Evolutionary conservation across 1,140 invertebrate species (phyloP).

Genomic region (Tetragnatha versicolor): DNA sequence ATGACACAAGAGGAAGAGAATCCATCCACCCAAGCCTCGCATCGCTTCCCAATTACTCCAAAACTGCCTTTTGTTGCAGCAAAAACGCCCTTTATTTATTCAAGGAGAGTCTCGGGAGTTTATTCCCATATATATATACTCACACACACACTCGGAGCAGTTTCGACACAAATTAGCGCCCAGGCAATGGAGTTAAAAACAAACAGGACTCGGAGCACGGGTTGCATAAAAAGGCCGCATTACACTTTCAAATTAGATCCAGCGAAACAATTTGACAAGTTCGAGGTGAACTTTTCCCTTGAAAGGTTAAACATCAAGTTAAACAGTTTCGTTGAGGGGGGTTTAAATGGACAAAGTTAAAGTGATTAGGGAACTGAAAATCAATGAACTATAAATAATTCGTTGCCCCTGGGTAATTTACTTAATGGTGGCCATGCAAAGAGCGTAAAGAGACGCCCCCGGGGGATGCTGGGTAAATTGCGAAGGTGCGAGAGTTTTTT

Average conservation of each 20-base stretch:
- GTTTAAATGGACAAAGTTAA: constrained; percentile 45
- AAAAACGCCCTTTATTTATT: constrained; percentile 9
- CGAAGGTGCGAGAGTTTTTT: background rate
- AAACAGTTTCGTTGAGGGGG: constrained; percentile 15
- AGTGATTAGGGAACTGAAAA: constrained; percentile 33
- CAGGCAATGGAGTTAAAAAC: constrained; percentile 10
- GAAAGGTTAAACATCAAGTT: constrained; percentile 43
- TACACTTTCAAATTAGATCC: constrained; percentile 45
- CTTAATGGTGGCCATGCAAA: constrained; percentile 25
- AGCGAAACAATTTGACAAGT: constrained; percentile 46
- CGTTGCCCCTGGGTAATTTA: constrained; percentile 35
- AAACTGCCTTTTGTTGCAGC: background rate
- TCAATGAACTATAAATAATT: constrained; percentile 48
- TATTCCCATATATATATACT: background rate
- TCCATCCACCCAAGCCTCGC: background rate
- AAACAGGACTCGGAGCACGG: background rate
- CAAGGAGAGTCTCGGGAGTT: constrained; percentile 1
- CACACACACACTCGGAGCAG: background rate
- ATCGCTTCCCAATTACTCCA: constrained; percentile 7
- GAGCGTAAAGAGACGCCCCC: constrained; percentile 20
- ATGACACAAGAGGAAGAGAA: background rate
- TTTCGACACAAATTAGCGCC: background rate
- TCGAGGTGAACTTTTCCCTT: constrained; percentile 13
- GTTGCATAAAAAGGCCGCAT: background rate
- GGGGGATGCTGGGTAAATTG: constrained; percentile 8